Evolutionary conservation across 2,888 invertebrate genomes (phyloP), one percentile per base, ranked within the genome.

Genomic region (Acleris sparsana): DNA sequence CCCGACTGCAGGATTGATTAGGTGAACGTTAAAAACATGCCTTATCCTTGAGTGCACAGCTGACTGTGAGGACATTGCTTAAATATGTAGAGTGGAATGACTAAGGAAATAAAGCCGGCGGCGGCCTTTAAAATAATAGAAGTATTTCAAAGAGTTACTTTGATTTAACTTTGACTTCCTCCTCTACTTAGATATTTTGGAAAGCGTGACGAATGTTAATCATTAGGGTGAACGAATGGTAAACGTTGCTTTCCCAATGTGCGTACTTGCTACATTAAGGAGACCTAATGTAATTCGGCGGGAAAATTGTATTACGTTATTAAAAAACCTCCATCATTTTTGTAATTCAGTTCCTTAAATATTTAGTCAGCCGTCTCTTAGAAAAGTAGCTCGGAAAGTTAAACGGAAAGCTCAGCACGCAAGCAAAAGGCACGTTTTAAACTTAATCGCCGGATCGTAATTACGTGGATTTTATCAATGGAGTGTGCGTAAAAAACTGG

Each of bases 391-490:
- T 39, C 48, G 56, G 55, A 44, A 66, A 66, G 55, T 60, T 59
- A 63, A 55, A 56, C 70, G 60, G 64, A 68, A 64, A 71, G 71
- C 76, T 73, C 69, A 72, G 73, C 73, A 75, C 74, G 69, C 64
- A 71, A 74, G 71, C 74, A 67, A 74, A 73, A 73, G 70, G 69
- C 72, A 75, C 74, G 76, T 76, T 74, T 81, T 83, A 80, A 81
- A 79, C 78, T 78, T 74, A 76, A 75, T 77, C 75, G 78, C 70
- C 76, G 72, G 77, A 76, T 73, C 75, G 80, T 85, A 86, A 89
- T 89, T 87, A 85, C 78, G 76, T 74, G 77, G 78, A 79, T 80
- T 80, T 84, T 85, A 85, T 87, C 83, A 87, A 86, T 85, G 85
- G 78, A 80, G 79, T 75, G 75, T 78, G 80, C 81, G 84, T 81